These are phyloP conservation scores for Eueides isabella DNA, from an alignment of 1,140 invertebrate genomes.

Conservation along the genomic window DNA sequence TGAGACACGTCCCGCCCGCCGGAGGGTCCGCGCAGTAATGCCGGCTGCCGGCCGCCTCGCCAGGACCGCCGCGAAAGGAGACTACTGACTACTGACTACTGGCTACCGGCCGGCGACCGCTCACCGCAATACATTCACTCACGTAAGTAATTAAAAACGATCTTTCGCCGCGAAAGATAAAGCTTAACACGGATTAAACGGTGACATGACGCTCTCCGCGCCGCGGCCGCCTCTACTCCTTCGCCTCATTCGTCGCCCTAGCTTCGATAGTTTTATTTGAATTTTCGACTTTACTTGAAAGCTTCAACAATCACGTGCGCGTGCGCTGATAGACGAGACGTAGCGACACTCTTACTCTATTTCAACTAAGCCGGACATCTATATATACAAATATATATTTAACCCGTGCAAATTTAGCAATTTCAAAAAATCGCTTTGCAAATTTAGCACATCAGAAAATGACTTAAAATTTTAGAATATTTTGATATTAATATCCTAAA, in stretches of 20 bases:
- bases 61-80: slow-evolving; percentile 50
- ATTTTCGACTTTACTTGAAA: background rate
- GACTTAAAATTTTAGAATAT: background rate
- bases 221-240: background rate
- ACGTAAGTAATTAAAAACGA: slow-evolving; percentile 16
- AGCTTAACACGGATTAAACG: slow-evolving; percentile 16
- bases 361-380: too few relatives aligned
- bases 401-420: too few relatives aligned
- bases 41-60: slow-evolving; percentile 35
- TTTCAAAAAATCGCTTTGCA: too few relatives aligned
- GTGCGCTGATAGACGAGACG: background rate
- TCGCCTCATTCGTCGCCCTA: background rate
- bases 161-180: slow-evolving; percentile 22
- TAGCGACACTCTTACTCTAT: too few relatives aligned
- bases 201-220: background rate
- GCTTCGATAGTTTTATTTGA: background rate
- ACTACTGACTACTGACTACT: slow-evolving; percentile 12
- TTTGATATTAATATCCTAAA: background rate
- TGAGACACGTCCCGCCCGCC: slow-evolving; percentile 47
- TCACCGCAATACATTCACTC: slow-evolving; percentile 9
- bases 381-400: too few relatives aligned
- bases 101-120: slow-evolving; percentile 31
- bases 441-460: too few relatives aligned
- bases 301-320: background rate
- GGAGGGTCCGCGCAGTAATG: slow-evolving; percentile 48